A percentile compares a stretch with the other conserved stretches of the same genome.
phyloP scores from a whole-genome alignment of 2,113 vertebrate genomes.

The Microcebus murinus region DNA sequence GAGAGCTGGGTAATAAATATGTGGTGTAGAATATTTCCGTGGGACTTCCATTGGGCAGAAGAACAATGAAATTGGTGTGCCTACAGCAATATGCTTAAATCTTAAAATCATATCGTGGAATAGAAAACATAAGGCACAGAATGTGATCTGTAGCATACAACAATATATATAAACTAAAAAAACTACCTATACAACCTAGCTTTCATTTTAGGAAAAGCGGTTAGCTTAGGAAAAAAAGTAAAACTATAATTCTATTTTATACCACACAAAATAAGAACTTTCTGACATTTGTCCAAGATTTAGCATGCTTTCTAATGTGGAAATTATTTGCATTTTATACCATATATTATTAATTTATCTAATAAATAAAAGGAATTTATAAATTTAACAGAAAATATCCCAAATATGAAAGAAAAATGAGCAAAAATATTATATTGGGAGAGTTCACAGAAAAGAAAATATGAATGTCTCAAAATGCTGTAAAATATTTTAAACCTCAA shows the following conservation, averaged over 20 bases:
- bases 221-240: background rate
- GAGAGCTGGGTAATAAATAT: background rate
- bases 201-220: background rate
- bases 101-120: background rate
- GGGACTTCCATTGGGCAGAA: background rate
- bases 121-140: background rate
- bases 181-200: background rate
- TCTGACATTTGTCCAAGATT: background rate
- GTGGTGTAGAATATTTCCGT: background rate
- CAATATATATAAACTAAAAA: background rate
- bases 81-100: background rate
- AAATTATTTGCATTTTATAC: background rate
- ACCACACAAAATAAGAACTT: background rate
- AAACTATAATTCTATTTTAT: background rate
- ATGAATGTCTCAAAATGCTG: background rate
- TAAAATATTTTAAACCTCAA: background rate
- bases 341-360: background rate
- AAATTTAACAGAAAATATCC: background rate
- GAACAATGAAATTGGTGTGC: background rate
- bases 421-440: background rate
- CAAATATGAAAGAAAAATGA: background rate
- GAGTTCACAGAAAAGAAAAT: background rate
- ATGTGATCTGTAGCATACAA: background rate
- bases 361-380: background rate
- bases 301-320: background rate